Evolutionary conservation across 2,888 invertebrate genomes (phyloP).

Genomic region (Antheraea yamamai): DNA sequence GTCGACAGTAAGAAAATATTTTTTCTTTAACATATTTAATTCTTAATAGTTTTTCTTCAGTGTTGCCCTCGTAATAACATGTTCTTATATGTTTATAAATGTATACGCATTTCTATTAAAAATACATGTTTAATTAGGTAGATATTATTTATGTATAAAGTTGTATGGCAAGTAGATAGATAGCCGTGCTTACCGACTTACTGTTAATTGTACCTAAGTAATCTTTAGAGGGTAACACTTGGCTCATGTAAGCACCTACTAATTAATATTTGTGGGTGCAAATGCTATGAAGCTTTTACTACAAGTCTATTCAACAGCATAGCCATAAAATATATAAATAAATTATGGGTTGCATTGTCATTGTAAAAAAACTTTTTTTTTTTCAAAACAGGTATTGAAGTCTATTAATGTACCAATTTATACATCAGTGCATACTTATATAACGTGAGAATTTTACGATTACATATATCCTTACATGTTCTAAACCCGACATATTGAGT

Average conservation of each 20-base stretch:
- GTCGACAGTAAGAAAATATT: background rate
- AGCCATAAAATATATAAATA: background rate
- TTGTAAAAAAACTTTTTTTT: background rate
- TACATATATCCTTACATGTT: conserved; percentile 24
- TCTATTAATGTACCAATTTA: background rate
- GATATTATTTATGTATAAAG: background rate
- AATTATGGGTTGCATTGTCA: background rate
- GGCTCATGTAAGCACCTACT: background rate
- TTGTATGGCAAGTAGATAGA: background rate
- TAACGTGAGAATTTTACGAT: background rate
- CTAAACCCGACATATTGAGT: conserved; percentile 34
- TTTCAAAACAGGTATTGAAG: background rate
- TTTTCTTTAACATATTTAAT: background rate
- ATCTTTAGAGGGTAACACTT: background rate
- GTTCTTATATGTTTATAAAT: background rate
- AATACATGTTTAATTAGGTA: background rate
- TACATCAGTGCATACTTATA: background rate
- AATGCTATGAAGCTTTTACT: background rate
- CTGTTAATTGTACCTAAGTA: background rate
- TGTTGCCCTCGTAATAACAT: background rate
- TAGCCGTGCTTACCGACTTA: background rate
- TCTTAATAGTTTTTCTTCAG: background rate
- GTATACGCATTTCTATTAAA: background rate
- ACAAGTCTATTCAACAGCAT: too few species aligned
- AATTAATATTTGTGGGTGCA: background rate